Evolutionary conservation across 2,888 invertebrate genomes (phyloP), one percentile per base, ranked within the genome.

Genomic region (Xestoiulus laeticollis): DNA sequence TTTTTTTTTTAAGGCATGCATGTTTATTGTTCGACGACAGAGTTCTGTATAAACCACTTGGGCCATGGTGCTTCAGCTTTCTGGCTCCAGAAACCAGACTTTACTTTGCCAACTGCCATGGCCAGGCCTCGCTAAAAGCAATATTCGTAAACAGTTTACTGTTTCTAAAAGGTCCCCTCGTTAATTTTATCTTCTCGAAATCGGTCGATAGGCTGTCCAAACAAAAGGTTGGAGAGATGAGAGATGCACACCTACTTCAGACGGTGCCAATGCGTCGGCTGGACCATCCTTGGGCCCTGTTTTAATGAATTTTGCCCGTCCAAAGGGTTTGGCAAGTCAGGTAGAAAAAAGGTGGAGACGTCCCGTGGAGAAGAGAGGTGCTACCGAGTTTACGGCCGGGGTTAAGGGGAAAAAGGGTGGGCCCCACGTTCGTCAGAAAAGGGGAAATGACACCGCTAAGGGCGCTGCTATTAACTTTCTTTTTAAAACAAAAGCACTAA

Each of bases 391-490:
- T 78, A 78, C 78, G 78, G 30, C 78, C 68, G 14, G 68, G 68
- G 26, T 26, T 68, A 26, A 26, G 68, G 68, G 68, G 68, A n/a
- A 78, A n/a, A 26, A 59, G 59, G 59, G 59, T n/a, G 59, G 48
- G 48, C 19, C 48, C 48, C 16, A 16, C 16, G 48, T 19, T 48
- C 48, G 16, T 16, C 78, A 16, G 30, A 12, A 78, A 30, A 30
- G 78, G 78, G 78, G 78, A 78, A 78, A 78, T 78, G 78, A 32
- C 78, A 78, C 68, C 68, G 26, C 68, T 68, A 22, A 26, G 68
- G 68, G 68, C 68, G 68, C 68, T 78, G 78, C 78, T 30, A 30
- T 78, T 78, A 78, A 78, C 78, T 78, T 68, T 78, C 78, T 78
- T 78, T 78, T 30, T 78, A 78, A 30, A 78, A 78, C 78, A 78